These are phyloP conservation scores for Micromesistius poutassou DNA, from an alignment of 2,797 vertebrate genomes.

Conservation along the genomic window DNA sequence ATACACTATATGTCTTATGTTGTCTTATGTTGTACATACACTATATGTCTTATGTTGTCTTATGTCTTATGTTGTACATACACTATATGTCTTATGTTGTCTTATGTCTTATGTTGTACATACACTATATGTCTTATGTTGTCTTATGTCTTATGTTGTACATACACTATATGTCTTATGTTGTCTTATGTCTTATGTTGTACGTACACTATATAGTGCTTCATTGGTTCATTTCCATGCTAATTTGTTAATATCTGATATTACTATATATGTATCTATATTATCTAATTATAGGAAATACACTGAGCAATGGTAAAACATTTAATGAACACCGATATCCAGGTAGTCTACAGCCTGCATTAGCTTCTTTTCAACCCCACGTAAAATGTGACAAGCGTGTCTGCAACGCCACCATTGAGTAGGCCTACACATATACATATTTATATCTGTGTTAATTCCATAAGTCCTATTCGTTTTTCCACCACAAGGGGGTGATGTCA, in stretches of 20 bases:
- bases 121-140: too few species aligned
- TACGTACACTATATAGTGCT: too few species aligned
- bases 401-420: background rate
- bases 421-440: background rate
- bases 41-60: too few species aligned
- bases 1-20: too few species aligned
- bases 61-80: too few species aligned
- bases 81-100: too few species aligned
- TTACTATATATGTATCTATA: background rate
- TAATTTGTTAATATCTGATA: background rate
- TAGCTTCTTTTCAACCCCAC: background rate
- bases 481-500: slow-evolving; percentile 48
- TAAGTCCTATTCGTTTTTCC: slow-evolving; percentile 6
- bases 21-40: too few species aligned
- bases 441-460: background rate
- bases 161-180: too few species aligned
- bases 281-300: slow-evolving; percentile 1
- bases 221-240: background rate
- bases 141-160: too few species aligned
- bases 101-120: too few species aligned
- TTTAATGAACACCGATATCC: background rate
- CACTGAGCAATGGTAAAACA: background rate
- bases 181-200: too few species aligned
- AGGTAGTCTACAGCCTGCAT: background rate
- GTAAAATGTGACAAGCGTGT: background rate